phyloP scores from a whole-genome alignment of 2,888 invertebrate genomes.

The Catocala nupta region DNA sequence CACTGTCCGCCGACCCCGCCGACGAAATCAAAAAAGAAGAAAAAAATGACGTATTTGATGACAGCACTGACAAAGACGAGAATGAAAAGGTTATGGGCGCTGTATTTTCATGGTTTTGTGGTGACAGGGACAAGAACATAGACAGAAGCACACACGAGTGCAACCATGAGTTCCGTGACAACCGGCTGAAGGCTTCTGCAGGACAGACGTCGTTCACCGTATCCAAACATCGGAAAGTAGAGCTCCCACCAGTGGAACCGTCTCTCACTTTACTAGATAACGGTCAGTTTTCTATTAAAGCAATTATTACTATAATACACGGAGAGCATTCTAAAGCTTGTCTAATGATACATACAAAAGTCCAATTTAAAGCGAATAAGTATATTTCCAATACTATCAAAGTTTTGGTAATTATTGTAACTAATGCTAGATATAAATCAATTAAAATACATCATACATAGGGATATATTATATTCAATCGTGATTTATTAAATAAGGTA shows the following conservation, averaged over 20 bases:
- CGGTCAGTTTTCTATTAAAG: slow-evolving; percentile 64
- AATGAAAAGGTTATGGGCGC: slow-evolving; percentile 82
- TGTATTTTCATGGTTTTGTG: slow-evolving; percentile 70
- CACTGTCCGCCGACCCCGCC: slow-evolving; percentile 64
- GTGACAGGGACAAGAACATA: slow-evolving; percentile 56
- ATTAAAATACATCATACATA: too few species aligned
- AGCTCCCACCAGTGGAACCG: slow-evolving; percentile 84
- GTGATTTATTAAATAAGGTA: not conserved
- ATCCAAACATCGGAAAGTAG: slow-evolving; percentile 88
- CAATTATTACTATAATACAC: slow-evolving; percentile 9
- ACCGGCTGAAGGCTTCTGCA: slow-evolving; percentile 78
- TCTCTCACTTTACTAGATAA: slow-evolving; percentile 72
- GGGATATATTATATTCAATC: too few species aligned
- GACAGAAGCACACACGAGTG: slow-evolving; percentile 74
- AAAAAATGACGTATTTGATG: slow-evolving; percentile 76
- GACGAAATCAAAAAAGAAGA: slow-evolving; percentile 75
- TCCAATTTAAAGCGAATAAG: not conserved
- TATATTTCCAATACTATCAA: not conserved
- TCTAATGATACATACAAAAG: not conserved
- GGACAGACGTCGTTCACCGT: slow-evolving; percentile 87
- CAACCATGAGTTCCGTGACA: slow-evolving; percentile 79
- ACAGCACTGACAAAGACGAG: slow-evolving; percentile 75
- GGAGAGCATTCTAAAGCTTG: not conserved
- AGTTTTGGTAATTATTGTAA: too few species aligned
- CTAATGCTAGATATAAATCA: too few species aligned